Conservation (phyloP, 2,113 vertebrate genomes). For the Chloropsis cyanopogon region DNA sequence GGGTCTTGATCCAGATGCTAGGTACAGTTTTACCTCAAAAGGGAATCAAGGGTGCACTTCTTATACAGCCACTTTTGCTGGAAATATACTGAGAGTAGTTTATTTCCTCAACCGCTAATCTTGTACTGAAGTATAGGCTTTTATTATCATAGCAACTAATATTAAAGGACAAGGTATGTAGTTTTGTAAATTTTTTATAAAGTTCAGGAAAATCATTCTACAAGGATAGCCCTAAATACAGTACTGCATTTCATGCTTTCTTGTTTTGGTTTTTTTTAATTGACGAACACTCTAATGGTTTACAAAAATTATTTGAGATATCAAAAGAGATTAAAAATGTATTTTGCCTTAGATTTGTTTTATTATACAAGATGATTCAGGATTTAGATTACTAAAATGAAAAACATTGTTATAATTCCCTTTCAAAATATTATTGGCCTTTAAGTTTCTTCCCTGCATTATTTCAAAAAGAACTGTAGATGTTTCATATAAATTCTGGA, state of each 20-base stretch:
- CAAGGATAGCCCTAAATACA: neutral
- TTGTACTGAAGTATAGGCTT: neutral
- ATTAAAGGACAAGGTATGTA: neutral
- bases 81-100: neutral
- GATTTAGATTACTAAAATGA: neutral
- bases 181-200: neutral
- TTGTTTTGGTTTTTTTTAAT: neutral
- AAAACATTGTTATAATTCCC: neutral
- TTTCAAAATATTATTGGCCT: neutral
- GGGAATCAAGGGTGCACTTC: neutral
- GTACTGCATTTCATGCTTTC: neutral
- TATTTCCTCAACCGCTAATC: neutral
- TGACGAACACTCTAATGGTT: rapidly evolving
- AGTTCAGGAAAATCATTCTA: neutral
- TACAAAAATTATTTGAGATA: neutral
- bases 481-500: neutral
- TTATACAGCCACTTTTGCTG: neutral
- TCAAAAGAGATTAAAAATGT: neutral
- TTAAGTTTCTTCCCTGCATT: neutral
- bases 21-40: neutral
- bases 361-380: neutral
- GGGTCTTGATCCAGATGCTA: neutral
- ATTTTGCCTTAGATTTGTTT: neutral
- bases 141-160: neutral
- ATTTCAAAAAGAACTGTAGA: neutral